A percentile compares a stretch with the other conserved stretches of the same genome.
Conservation (phyloP, 2,888 invertebrate species). For the Hydrotaea cyrtoneurina region DNA sequence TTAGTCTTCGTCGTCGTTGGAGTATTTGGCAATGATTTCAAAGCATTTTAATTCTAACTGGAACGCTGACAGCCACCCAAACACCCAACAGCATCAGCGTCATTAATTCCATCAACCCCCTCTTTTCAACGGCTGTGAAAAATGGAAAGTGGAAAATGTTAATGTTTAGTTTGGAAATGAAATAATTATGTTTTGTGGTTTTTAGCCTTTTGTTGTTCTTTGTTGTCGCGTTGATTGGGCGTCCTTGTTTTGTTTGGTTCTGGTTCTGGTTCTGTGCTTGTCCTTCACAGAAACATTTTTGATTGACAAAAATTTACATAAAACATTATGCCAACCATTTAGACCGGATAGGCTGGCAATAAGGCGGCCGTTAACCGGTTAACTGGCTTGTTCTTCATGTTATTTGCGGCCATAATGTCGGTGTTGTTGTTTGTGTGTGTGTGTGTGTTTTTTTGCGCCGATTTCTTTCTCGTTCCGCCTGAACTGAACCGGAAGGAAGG, state of each 20-base stretch:
- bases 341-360: neutral
- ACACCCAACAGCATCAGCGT: neutral
- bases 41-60: constrained; percentile 43
- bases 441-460: too few relatives aligned
- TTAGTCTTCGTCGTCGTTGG: constrained; percentile 1
- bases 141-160: constrained; percentile 29
- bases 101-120: neutral
- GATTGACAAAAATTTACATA: constrained; percentile 48
- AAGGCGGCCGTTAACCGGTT: constrained; percentile 25
- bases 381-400: constrained; percentile 22
- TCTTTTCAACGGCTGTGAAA: neutral
- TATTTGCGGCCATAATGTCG: neutral
- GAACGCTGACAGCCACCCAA: neutral
- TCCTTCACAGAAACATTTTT: constrained; percentile 28
- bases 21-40: constrained; percentile 52
- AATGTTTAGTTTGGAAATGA: constrained; percentile 56
- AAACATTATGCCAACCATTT: constrained; percentile 38
- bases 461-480: too few relatives aligned
- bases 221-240: neutral
- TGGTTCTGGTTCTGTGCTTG: neutral
- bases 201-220: constrained; percentile 12
- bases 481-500: neutral
- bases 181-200: constrained; percentile 62
- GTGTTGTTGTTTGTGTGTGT: neutral
- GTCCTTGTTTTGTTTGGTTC: neutral